These are phyloP conservation scores for Ardeotis arabs DNA, from an alignment of 2,113 vertebrate genomes.

Conservation along the genomic window DNA sequence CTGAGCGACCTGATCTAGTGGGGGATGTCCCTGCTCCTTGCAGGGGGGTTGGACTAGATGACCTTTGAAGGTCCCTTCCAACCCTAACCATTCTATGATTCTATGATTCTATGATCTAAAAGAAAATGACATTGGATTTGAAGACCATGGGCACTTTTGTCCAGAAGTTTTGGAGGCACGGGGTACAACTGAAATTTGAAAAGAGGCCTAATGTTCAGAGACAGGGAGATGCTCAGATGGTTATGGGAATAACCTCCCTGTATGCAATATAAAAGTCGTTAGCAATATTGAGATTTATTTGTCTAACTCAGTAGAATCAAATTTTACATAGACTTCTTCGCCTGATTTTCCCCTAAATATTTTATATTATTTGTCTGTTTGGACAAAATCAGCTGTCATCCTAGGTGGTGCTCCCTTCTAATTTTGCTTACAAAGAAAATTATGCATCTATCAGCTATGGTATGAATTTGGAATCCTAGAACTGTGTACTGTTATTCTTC, in stretches of 20 bases:
- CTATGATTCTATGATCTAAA: no score
- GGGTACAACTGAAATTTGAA: background rate
- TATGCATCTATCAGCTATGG: background rate
- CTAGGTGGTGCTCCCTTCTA: background rate
- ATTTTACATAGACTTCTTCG: background rate
- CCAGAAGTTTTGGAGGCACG: background rate
- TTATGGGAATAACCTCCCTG: background rate
- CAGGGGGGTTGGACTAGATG: no score
- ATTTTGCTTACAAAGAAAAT: background rate
- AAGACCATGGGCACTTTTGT: background rate
- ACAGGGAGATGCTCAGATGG: background rate
- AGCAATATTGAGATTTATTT: background rate
- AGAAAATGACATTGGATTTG: background rate
- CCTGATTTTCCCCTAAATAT: background rate
- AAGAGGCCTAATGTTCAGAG: background rate
- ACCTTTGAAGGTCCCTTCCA: no score
- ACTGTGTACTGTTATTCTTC: background rate
- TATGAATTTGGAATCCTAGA: background rate
- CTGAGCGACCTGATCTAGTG: no score
- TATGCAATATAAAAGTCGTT: background rate
- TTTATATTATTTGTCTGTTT: background rate
- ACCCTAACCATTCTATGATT: no score
- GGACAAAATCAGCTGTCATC: background rate
- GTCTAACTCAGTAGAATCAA: background rate
- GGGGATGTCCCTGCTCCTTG: no score